Evolutionary conservation across 2,113 vertebrate species (phyloP).

Genomic region (Odobenus rosmarus): DNA sequence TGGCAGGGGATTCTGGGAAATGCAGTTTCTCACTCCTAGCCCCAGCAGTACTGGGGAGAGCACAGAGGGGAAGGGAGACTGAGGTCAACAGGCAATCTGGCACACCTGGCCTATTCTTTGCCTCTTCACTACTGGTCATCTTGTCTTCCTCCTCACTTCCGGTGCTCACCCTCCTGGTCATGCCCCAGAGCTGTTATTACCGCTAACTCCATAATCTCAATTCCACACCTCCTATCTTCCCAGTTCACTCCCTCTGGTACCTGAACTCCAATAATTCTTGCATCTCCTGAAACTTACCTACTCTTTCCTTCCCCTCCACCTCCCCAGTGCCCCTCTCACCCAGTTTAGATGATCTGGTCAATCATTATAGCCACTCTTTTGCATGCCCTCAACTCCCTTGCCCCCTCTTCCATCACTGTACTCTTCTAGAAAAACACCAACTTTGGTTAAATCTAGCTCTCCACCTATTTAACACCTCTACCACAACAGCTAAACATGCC

Average conservation of each 20-base stretch:
- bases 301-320: background rate
- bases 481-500: background rate
- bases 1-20: background rate
- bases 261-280: background rate
- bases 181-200: background rate
- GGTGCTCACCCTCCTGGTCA: background rate
- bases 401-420: background rate
- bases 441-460: background rate
- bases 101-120: background rate
- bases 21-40: background rate
- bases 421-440: background rate
- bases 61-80: background rate
- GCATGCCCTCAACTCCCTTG: background rate
- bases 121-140: background rate
- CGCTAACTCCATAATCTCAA: background rate
- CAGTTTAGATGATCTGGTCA: background rate
- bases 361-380: background rate
- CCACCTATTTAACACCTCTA: background rate
- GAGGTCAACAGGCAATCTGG: background rate
- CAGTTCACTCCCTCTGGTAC: background rate
- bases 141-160: background rate
- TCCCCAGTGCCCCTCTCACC: background rate
- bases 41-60: too few relatives aligned
- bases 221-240: background rate
- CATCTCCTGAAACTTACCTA: background rate